A percentile compares a stretch with the other conserved stretches of the same genome.
phyloP scores from a whole-genome alignment of 2,113 vertebrate genomes.

The Corapipo altera region DNA sequence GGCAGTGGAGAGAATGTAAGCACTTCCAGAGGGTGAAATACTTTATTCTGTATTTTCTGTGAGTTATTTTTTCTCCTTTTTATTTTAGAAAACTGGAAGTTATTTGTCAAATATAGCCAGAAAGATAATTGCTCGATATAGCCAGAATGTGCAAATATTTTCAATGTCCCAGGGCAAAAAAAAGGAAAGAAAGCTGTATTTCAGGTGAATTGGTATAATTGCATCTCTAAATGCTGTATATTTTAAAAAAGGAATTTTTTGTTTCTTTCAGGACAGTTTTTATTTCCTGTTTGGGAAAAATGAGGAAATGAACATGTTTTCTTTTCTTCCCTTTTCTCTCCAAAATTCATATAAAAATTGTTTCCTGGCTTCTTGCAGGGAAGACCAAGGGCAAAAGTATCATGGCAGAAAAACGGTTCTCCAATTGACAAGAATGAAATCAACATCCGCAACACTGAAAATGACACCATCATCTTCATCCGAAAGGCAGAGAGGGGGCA shows the following conservation, averaged over 20 bases:
- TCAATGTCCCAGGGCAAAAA: background rate
- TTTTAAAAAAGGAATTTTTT: background rate
- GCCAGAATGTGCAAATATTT: background rate
- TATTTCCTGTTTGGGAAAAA: background rate
- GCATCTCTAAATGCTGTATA: background rate
- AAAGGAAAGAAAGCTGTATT: background rate
- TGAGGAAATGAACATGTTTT: background rate
- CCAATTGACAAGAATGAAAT: constrained; percentile 87
- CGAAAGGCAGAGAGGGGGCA: constrained; percentile 92
- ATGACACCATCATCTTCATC: constrained; percentile 96
- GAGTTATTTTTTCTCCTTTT: background rate
- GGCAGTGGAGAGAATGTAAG: background rate
- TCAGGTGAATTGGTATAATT: background rate
- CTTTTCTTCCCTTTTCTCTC: background rate
- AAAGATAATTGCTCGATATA: background rate
- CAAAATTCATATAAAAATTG: background rate
- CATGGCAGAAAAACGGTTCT: constrained; percentile 89
- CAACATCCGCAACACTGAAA: constrained; percentile 94
- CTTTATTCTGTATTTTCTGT: background rate
- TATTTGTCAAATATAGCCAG: background rate
- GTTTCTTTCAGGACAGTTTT: background rate
- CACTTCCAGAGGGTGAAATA: background rate
- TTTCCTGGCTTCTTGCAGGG: constrained; percentile 75
- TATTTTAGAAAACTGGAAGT: background rate
- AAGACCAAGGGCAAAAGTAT: constrained; percentile 91